These are phyloP conservation scores for Iguana delicatissima DNA, from an alignment of 2,797 vertebrate genomes.

Conservation along the genomic window DNA sequence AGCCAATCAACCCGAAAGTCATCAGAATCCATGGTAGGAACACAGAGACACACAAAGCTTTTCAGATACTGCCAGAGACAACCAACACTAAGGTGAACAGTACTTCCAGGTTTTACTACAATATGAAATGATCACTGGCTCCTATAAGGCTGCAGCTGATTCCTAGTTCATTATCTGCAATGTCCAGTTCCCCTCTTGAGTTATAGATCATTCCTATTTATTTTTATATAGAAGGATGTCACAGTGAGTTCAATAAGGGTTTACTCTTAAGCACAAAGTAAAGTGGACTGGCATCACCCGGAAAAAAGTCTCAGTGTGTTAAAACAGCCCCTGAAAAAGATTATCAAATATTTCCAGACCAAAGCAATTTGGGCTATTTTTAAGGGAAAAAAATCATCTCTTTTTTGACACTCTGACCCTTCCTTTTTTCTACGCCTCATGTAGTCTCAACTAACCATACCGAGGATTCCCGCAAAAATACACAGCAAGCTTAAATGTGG, in stretches of 20 bases:
- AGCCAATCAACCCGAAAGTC: background rate
- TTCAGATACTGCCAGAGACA: background rate
- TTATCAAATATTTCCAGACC: too few species aligned
- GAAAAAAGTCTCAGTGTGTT: too few species aligned
- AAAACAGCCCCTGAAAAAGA: too few species aligned
- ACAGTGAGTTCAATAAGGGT: background rate
- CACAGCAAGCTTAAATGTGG: background rate
- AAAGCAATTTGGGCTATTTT: too few species aligned
- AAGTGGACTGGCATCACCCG: too few species aligned
- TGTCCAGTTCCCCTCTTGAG: background rate
- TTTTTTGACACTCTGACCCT: too few species aligned
- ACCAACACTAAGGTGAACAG: background rate
- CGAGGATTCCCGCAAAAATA: background rate
- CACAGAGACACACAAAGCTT: background rate
- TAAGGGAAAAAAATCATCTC: too few species aligned
- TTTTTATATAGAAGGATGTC: slow-evolving; percentile 1
- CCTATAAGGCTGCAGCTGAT: background rate
- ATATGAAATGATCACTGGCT: background rate
- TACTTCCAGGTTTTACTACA: background rate
- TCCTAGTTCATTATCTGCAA: background rate
- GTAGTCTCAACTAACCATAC: background rate
- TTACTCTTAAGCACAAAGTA: background rate
- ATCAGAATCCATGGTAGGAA: background rate
- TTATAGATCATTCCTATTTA: background rate
- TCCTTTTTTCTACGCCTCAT: too few species aligned